Evolutionary conservation across 2,113 vertebrate genomes (phyloP), one percentile per base, ranked within the genome.

Genomic region (Turnix velox): DNA sequence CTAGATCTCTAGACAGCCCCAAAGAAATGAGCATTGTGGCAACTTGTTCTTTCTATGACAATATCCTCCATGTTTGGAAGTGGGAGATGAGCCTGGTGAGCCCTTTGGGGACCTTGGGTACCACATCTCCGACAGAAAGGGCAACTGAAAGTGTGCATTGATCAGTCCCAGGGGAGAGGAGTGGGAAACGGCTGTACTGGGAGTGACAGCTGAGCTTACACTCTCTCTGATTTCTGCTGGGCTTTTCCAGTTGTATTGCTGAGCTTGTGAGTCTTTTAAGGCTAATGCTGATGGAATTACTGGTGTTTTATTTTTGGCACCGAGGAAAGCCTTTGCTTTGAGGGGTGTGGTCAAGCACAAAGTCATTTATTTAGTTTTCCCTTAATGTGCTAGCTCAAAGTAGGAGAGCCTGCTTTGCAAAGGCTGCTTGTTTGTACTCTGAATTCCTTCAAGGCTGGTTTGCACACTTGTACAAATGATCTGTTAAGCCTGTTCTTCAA

Each of bases 41-140:
- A 2, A 99, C 98, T 31, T 99, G 99, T 90, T 99, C 99, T 2
- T 99, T 99, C 94, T 99, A 99, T 17, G 98, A 99, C 94, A 98
- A 98, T 19, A 97, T 98, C 85, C 98, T 99, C 27, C 99, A 99
- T 1, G 95, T 99, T 63, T 99, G 99, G 99, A 98, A 97, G 92
- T 99, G 99, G 98, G 98, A 98, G 95, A 97, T 92, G 95, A 97
- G 78, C 77, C 93, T 95, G 83, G 57, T 48, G 40, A 39, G 37
- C 48, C 27, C 83, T 45, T 67, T 10, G 4, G 81, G 86, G 24
- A n/a, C 5, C 1, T 40, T 16, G 7, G 58, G 84, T 19, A 42
- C 87, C 10, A 17, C 5, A 13, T 82, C 74, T 84, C 71, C 23
- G 1, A 49, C 74, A 0, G 39, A 58, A 49, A 31, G 42, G 71